Evolutionary conservation across 2,888 invertebrate genomes (phyloP).

Genomic region (Lithophane leautieri): DNA sequence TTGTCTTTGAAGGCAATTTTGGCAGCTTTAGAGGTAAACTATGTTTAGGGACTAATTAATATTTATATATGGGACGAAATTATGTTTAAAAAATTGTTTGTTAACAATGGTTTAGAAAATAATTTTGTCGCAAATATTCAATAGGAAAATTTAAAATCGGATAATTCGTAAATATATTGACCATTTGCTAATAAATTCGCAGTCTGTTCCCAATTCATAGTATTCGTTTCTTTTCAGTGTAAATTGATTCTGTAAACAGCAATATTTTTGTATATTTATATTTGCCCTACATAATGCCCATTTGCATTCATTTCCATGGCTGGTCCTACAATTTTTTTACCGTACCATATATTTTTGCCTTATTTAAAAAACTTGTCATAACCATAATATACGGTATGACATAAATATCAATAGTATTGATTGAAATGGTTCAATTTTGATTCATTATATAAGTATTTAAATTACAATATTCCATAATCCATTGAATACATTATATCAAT

Average conservation of each 20-base stretch:
- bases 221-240: constrained; percentile 35
- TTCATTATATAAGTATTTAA: constrained; percentile 9
- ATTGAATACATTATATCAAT: constrained; percentile 15
- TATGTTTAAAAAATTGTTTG: constrained; percentile 37
- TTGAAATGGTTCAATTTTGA: constrained; percentile 19
- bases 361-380: constrained; percentile 31
- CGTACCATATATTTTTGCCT: constrained; percentile 24
- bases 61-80: constrained; percentile 48
- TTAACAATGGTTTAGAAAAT: constrained; percentile 48
- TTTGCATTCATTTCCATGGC: constrained; percentile 16
- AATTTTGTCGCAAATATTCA: constrained; percentile 45
- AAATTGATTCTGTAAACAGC: constrained; percentile 23
- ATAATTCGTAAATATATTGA: constrained; percentile 65
- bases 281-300: constrained; percentile 2
- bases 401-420: constrained; percentile 41
- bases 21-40: constrained; percentile 63
- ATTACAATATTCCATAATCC: constrained; percentile 31
- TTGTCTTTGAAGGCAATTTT: constrained; percentile 67
- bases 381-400: constrained; percentile 63
- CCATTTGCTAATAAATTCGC: constrained; percentile 77
- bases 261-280: constrained; percentile 2
- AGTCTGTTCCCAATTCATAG: constrained; percentile 74
- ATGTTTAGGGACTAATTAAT: constrained; percentile 40
- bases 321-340: constrained; percentile 1
- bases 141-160: constrained; percentile 54